A percentile compares a stretch with the other conserved stretches of the same genome.
Conservation (phyloP, 2,888 invertebrate genomes). For the Drosophila mettleri region DNA sequence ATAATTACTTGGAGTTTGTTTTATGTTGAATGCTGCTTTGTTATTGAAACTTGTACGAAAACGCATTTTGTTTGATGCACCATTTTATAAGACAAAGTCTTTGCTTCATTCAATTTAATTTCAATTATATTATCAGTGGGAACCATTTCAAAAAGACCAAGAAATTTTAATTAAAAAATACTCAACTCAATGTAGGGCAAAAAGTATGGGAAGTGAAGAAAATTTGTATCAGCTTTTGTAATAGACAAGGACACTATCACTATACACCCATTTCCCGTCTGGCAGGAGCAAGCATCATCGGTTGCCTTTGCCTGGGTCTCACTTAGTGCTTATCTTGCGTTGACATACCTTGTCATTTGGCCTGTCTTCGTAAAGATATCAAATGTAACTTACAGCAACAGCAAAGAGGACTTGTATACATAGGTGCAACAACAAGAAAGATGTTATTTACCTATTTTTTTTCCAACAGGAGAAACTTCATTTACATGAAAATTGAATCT, state of each 20-base stretch:
- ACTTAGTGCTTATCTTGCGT: constrained; percentile 70
- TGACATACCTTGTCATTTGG: constrained; percentile 77
- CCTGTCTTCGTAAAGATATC: constrained; percentile 72
- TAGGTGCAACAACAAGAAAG: constrained; percentile 5
- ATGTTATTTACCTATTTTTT: constrained; percentile 29
- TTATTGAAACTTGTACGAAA: background rate
- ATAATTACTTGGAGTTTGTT: background rate
- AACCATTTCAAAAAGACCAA: constrained; percentile 35
- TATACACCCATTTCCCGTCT: background rate
- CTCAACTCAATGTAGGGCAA: constrained; percentile 28
- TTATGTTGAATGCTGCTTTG: background rate
- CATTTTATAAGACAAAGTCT: constrained; percentile 9
- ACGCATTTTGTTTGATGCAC: background rate
- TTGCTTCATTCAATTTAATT: constrained; percentile 25
- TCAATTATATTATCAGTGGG: constrained; percentile 38
- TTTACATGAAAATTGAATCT: constrained; percentile 41
- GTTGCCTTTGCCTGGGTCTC: constrained; percentile 27
- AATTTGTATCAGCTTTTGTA: constrained; percentile 57
- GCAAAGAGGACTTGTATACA: constrained; percentile 15
- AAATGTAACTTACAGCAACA: constrained; percentile 69
- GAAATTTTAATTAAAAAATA: constrained; percentile 67
- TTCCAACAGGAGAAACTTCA: constrained; percentile 31
- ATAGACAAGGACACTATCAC: constrained; percentile 38
- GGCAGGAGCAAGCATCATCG: constrained; percentile 14
- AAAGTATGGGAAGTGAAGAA: constrained; percentile 15